These are phyloP conservation scores for Myiotriccus ornatus DNA, from an alignment of 2,797 vertebrate genomes.

Conservation along the genomic window DNA sequence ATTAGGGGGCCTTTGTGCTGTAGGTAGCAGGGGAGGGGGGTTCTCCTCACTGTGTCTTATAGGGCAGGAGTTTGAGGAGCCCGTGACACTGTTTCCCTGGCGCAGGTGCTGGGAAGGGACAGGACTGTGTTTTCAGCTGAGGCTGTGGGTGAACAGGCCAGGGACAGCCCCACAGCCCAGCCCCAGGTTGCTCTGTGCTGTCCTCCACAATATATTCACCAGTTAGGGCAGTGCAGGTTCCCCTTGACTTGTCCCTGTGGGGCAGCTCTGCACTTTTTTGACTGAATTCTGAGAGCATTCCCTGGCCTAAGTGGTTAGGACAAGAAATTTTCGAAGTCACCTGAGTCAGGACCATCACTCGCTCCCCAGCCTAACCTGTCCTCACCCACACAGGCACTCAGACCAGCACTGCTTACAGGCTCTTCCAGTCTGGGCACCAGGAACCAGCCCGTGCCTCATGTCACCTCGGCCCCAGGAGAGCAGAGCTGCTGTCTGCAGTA, in stretches of 20 bases:
- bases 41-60: background rate
- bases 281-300: background rate
- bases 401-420: background rate
- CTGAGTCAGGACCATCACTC: background rate
- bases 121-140: background rate
- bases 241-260: background rate
- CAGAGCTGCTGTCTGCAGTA: background rate
- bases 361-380: background rate
- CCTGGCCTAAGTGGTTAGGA: background rate
- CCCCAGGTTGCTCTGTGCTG: background rate
- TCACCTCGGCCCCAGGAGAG: background rate
- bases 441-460: background rate
- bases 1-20: background rate
- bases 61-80: background rate
- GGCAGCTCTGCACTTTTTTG: background rate
- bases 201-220: background rate
- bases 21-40: background rate
- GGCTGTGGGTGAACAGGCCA: background rate
- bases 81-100: background rate
- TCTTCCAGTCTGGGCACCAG: background rate
- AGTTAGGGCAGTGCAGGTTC: background rate
- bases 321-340: background rate
- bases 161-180: background rate
- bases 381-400: background rate
- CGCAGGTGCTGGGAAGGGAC: background rate